Conservation (phyloP, 1,140 invertebrate species). For the Drosophila bifasciata region DNA sequence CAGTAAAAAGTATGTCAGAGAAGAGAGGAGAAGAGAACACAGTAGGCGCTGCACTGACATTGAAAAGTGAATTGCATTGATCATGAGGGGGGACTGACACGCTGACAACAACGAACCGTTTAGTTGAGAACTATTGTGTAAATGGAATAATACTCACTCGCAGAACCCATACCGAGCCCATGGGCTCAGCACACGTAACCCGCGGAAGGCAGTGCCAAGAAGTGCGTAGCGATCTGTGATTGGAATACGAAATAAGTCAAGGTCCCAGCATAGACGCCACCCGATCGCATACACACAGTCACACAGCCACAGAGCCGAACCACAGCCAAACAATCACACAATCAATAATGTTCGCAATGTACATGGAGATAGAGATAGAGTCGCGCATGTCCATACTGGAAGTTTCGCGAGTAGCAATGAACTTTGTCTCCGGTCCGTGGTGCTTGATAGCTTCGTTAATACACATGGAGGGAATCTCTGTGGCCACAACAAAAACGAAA, state of each 20-base stretch:
- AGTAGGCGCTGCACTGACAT: conserved; percentile 27
- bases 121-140: conserved; percentile 3
- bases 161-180: background rate
- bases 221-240: conserved; percentile 37
- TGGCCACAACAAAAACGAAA: background rate
- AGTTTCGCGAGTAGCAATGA: conserved; percentile 55
- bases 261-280: conserved; percentile 50
- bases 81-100: conserved; percentile 15
- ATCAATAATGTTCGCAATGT: conserved; percentile 2
- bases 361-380: conserved; percentile 39
- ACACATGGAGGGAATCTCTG: too few species aligned
- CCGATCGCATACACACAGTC: conserved; percentile 1
- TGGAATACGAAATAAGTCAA: conserved; percentile 77
- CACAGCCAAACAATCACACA: too few species aligned
- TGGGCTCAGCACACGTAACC: conserved; percentile 2
- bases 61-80: conserved; percentile 39
- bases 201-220: conserved; percentile 21
- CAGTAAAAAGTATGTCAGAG: conserved; percentile 50
- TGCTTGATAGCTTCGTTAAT: conserved; percentile 46
- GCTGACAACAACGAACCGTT: background rate
- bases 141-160: conserved; percentile 1
- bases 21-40: conserved; percentile 7
- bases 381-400: conserved; percentile 19
- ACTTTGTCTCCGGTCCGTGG: conserved; percentile 47
- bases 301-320: too few species aligned